Base-by-base conservation (phyloP, 1,140 invertebrate species). In the Euwallacea fornicatus region DNA sequence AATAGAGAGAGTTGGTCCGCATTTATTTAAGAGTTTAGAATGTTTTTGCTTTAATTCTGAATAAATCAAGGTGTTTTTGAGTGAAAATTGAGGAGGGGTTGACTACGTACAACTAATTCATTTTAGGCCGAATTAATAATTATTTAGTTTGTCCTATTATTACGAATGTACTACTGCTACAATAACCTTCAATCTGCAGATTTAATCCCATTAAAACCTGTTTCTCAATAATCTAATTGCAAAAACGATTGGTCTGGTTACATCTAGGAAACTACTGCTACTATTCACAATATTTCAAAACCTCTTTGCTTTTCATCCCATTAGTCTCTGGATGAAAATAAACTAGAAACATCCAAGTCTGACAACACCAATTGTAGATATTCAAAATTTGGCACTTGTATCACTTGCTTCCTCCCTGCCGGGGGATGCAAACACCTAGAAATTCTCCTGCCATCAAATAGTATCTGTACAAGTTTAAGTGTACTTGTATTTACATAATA, bases 321-420 rank as follows among this genome's bases (percentile, higher is more conserved):
- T 2, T 33, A 33, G 21, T 33, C 21, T 33, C 21, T 33, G 21
- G 21, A 33, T 33, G 21, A 33, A 33, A 33, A 33, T 33, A 56
- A 56, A n/a, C 55, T 33, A 33, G 55, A 11, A 46, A 58, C 66
- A 61, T 61, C 15, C n/a, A 68, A 60, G 21, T 47, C 16, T 62
- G 56, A 60, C 67, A 63, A 74, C 73, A 76, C 63, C 71, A 68
- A 72, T 70, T 68, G 69, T 74, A 71, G 21, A 65, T 64, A 72
- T 72, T 70, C n/a, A 76, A 81, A 80, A 79, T 81, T 81, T 81
- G 80, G 80, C 80, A 81, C 80, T 81, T 79, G 70, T 78, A 81
- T 81, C 80, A 81, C 80, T 76, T 74, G 74, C 61, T 72, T 74
- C 77, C 46, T 44, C n/a, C 10, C 13, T 16, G 15, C 43, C 6